Conservation (phyloP, 1,140 invertebrate genomes). For the Chrysomallon squamiferum region DNA sequence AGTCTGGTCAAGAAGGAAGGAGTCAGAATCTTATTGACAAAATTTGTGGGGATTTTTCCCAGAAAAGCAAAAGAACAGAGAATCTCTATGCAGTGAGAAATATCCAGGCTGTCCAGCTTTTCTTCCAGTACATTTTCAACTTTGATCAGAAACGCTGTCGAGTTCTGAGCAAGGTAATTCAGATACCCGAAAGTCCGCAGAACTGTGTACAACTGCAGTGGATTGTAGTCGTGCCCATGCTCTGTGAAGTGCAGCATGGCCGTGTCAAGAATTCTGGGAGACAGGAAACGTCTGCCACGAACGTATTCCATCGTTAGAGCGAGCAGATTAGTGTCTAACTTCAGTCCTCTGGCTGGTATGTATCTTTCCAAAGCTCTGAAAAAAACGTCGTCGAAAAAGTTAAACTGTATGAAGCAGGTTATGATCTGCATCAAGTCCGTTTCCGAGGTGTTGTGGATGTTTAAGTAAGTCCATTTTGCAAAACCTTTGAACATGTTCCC, state of each 20-base stretch:
- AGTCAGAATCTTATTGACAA: conserved; percentile 71
- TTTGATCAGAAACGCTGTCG: conserved; percentile 69
- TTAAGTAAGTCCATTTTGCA: conserved; percentile 70
- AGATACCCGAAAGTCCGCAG: conserved; percentile 72
- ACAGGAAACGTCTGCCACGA: conserved; percentile 69
- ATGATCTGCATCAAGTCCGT: conserved; percentile 70
- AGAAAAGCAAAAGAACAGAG: conserved; percentile 73
- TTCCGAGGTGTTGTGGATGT: conserved; percentile 71
- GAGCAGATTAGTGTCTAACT: conserved; percentile 68
- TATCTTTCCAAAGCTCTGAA: conserved; percentile 71
- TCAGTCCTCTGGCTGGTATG: conserved; percentile 64
- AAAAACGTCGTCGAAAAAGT: conserved; percentile 60
- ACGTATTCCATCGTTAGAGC: conserved; percentile 72
- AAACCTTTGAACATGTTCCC: conserved; percentile 64
- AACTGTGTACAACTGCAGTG: conserved; percentile 68
- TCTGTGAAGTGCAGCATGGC: conserved; percentile 69
- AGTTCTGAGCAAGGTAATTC: conserved; percentile 68
- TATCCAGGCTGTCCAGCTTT: conserved; percentile 70
- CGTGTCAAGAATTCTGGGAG: conserved; percentile 68
- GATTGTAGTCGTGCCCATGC: conserved; percentile 65
- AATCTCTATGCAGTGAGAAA: conserved; percentile 70
- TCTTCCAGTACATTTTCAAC: conserved; percentile 68
- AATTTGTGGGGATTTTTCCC: conserved; percentile 71
- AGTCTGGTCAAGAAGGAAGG: conserved; percentile 71
- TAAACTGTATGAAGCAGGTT: conserved; percentile 27